These are phyloP conservation scores for Caenorhabditis imperialis DNA, from an alignment of 2,888 invertebrate genomes.

Conservation along the genomic window DNA sequence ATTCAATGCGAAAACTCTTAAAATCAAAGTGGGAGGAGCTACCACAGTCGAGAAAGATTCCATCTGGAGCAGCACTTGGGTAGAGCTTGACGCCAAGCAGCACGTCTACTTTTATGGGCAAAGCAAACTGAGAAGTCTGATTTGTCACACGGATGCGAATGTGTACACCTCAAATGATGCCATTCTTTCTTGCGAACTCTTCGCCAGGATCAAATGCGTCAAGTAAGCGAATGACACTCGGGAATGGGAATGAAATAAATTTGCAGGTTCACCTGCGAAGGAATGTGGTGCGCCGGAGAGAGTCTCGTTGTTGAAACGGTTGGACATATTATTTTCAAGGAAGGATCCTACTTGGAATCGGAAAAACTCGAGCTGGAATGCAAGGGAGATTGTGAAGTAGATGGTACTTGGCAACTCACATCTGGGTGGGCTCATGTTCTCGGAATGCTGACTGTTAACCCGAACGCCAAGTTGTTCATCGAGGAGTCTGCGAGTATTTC, in stretches of 20 bases:
- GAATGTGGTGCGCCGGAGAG: conserved; percentile 66
- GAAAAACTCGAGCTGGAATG: conserved; percentile 59
- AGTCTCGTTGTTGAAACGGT: conserved; percentile 47
- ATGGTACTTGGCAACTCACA: conserved; percentile 63
- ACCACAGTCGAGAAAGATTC: conserved; percentile 61
- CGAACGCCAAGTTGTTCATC: conserved; percentile 57
- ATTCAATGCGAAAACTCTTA: conserved; percentile 56
- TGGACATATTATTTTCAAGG: conserved; percentile 36
- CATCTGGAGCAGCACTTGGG: conserved; percentile 62
- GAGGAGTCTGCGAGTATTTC: conserved; percentile 54
- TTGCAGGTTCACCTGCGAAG: conserved; percentile 57
- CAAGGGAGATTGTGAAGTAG: conserved; percentile 31
- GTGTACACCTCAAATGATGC: conserved; percentile 40
- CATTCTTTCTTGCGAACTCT: conserved; percentile 52
- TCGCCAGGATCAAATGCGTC: conserved; percentile 52
- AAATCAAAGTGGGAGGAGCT: conserved; percentile 52
- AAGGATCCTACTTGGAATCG: conserved; percentile 62
- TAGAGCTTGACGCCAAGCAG: conserved; percentile 61
- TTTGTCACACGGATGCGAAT: conserved; percentile 34
- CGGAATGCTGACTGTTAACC: conserved; percentile 36
- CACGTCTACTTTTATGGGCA: conserved; percentile 53
- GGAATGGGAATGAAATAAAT: background rate
- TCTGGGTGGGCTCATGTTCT: conserved; percentile 48
- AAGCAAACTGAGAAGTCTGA: conserved; percentile 48
- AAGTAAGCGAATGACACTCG: conserved; percentile 11